Evolutionary conservation across 2,797 vertebrate species (phyloP).

Genomic region (Zonotrichia albicollis): DNA sequence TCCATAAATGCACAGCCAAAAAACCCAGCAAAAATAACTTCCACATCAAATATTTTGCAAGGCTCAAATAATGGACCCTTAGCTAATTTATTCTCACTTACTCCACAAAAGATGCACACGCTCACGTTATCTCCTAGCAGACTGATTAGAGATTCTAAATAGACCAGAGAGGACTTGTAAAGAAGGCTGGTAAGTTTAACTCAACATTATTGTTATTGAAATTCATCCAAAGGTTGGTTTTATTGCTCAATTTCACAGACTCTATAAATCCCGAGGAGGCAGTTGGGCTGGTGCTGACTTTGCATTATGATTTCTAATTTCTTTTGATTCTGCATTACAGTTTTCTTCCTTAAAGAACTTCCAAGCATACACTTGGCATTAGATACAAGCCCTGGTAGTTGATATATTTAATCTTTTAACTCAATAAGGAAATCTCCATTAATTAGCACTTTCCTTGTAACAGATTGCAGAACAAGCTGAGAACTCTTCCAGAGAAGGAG

Average conservation of each 20-base stretch:
- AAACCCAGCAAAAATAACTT: conserved; percentile 7
- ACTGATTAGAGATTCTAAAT: conserved; percentile 57
- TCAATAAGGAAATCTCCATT: background rate
- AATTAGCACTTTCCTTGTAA: conserved; percentile 20
- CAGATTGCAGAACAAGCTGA: conserved; percentile 20
- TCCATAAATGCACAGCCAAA: background rate
- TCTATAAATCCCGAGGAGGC: conserved; percentile 32
- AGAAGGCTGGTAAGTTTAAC: conserved; percentile 46
- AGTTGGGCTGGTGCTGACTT: conserved; percentile 34
- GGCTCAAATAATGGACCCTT: conserved; percentile 20
- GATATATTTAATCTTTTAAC: conserved; percentile 13
- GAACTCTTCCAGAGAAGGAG: background rate
- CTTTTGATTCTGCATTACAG: conserved; percentile 34
- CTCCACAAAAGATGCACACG: background rate
- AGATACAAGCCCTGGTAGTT: background rate
- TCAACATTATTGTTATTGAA: conserved; percentile 59
- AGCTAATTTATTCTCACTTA: conserved; percentile 34
- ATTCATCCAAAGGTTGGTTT: conserved; percentile 57
- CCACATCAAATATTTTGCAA: conserved; percentile 37
- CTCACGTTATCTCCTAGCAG: background rate
- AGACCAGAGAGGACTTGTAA: conserved; percentile 50
- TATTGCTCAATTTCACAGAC: conserved; percentile 57
- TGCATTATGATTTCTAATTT: conserved; percentile 49
- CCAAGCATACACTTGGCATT: background rate
- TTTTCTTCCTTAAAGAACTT: conserved; percentile 1